phyloP scores from a whole-genome alignment of 2,888 invertebrate species.

The Tetramorium bicarinatum region DNA sequence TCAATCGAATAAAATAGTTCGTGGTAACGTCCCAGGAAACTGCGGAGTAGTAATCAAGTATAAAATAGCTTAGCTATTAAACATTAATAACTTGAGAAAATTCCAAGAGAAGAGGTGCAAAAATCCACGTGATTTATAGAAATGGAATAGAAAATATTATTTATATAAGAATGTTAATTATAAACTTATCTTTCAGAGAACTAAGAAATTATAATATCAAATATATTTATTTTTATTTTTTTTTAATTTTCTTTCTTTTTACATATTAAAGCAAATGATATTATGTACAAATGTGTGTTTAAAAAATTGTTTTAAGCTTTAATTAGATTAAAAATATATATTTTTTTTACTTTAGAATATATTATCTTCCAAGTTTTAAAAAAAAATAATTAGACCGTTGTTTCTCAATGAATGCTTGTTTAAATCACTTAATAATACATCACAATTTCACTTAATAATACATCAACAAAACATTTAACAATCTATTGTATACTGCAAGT shows the following conservation, averaged over 20 bases:
- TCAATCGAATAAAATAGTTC: slow-evolving; percentile 48
- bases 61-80: slow-evolving; percentile 24
- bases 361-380: not conserved
- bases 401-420: not conserved
- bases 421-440: not conserved
- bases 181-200: not conserved
- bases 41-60: slow-evolving; percentile 31
- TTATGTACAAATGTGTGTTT: not conserved
- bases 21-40: slow-evolving; percentile 26
- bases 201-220: not conserved
- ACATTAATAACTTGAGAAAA: slow-evolving; percentile 36
- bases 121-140: not conserved
- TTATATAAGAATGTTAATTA: not conserved
- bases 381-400: not conserved
- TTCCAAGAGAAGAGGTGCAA: not conserved
- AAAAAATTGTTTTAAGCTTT: not conserved
- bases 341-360: not conserved
- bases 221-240: not conserved
- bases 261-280: not conserved
- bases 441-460: not conserved
- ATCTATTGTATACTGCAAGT: not conserved
- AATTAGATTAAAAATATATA: not conserved
- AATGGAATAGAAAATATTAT: not conserved
- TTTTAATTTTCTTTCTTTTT: not conserved
- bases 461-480: too few relatives aligned